Base-by-base conservation (phyloP, 53 echinoderm and acorn worm species). In the Holothuria leucospilota region DNA sequence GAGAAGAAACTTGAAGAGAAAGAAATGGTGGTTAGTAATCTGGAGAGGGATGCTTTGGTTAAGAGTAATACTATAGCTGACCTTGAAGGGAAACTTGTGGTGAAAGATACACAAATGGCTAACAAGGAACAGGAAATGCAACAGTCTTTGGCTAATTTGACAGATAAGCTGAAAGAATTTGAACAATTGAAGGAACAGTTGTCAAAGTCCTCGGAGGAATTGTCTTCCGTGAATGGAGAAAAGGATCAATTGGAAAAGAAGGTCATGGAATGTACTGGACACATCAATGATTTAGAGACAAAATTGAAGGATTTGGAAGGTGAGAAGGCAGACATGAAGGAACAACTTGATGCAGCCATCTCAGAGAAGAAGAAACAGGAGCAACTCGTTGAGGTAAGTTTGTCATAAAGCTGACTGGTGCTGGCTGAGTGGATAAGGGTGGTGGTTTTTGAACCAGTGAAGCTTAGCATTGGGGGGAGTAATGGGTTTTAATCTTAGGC, bases 21-120 rank as follows among this genome's bases (percentile, higher is more conserved):
- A 56, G 79, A 78, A 46, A 46, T 20, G 59, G 25, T 10, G 46
- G 62, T 84, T 24, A 66, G 25, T 59, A 75, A 62, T 46, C 40
- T 78, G 72, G 42, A 41, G 79, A 79, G 65, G 85, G 60, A 79
- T 18, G 25, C 51, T 42, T 13, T 66, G 18, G 24, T 49, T 42
- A 67, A 28, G 46, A 61, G 78, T 20, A 49, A 27, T 39, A 15
- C 40, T 26, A 87, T 59, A 11, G 29, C 66, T 29, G 67, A 78
- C 29, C 78, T 71, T 20, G 87, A 78, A 51, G 87, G 29, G 30
- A 74, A 63, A 85, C 49, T 88, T 12, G 72, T 71, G 51, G 77
- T 88, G 15, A 92, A 90, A 69, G 94, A 94, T 67, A 89, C 82
- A 88, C 72, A 78, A 82, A 87, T 92, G 59, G 65, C 34, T 4